phyloP scores from a whole-genome alignment of 2,888 invertebrate genomes.

The Orthosia gracilis region DNA sequence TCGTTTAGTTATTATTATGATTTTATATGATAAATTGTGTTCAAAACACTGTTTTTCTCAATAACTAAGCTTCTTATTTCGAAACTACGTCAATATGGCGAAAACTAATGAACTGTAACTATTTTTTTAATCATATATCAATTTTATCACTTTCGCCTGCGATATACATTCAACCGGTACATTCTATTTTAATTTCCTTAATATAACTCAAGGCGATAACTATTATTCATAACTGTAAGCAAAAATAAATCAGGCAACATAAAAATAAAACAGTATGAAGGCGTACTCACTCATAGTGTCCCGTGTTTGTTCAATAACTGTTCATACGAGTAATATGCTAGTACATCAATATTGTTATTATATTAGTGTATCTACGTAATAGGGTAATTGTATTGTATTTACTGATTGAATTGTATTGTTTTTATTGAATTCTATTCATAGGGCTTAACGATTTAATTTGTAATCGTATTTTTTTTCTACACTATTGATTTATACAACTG shows the following conservation, averaged over 20 bases:
- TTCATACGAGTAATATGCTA: constrained; percentile 31
- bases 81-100: neutral
- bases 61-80: no score
- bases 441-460: no score
- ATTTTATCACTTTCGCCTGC: constrained; percentile 19
- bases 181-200: constrained; percentile 50
- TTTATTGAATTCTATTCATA: no score
- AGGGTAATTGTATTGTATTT: neutral
- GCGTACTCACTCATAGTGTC: constrained; percentile 8
- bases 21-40: no score
- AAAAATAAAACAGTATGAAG: constrained; percentile 47
- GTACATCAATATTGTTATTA: constrained; percentile 32
- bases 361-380: neutral
- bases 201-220: constrained; percentile 50
- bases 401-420: no score
- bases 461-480: no score
- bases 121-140: constrained; percentile 16
- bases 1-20: no score
- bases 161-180: constrained; percentile 13
- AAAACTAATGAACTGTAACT: constrained; percentile 11
- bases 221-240: constrained; percentile 37
- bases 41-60: no score
- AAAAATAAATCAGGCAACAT: constrained; percentile 46
- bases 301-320: constrained; percentile 12
- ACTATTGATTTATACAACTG: no score